These are phyloP conservation scores for Bovichtus diacanthus DNA, from an alignment of 2,797 vertebrate species.

Conservation along the genomic window DNA sequence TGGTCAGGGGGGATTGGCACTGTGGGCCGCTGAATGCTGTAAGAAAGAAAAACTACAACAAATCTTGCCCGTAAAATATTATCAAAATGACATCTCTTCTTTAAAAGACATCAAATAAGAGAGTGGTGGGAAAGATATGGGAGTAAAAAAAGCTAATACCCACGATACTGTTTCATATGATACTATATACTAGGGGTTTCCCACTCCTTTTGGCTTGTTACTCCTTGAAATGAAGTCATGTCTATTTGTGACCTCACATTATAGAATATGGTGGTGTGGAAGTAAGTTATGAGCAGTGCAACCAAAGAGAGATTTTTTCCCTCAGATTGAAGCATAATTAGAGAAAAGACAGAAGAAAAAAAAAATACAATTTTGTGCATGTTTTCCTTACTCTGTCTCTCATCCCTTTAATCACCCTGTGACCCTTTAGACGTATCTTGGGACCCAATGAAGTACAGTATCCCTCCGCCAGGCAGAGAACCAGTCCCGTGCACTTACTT, in stretches of 20 bases:
- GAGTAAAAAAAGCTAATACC: conserved; percentile 6
- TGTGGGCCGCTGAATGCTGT: conserved; percentile 51
- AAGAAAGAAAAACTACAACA: conserved; percentile 59
- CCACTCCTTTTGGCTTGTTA: conserved; percentile 10
- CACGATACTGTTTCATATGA: conserved; percentile 11
- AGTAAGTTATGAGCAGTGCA: conserved; percentile 35
- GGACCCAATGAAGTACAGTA: neutral
- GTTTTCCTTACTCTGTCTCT: neutral
- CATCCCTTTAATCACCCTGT: neutral
- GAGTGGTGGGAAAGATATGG: conserved; percentile 7
- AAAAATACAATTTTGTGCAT: conserved; percentile 5
- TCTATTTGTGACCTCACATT: conserved; percentile 52
- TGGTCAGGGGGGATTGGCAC: conserved; percentile 74
- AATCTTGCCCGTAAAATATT: conserved; percentile 53
- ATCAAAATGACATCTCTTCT: conserved; percentile 45
- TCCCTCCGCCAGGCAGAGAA: neutral
- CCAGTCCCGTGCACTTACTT: neutral
- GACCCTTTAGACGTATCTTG: neutral
- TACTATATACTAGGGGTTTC: conserved; percentile 5
- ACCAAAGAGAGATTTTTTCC: conserved; percentile 20
- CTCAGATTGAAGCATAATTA: conserved; percentile 7
- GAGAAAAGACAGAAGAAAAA: conserved; percentile 5
- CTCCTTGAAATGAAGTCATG: conserved; percentile 45
- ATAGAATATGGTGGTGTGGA: conserved; percentile 43
- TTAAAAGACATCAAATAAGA: conserved; percentile 26